A percentile compares a stretch with the other conserved stretches of the same genome.
Conservation (phyloP, 2,113 vertebrate species). For the Nipponia nippon region DNA sequence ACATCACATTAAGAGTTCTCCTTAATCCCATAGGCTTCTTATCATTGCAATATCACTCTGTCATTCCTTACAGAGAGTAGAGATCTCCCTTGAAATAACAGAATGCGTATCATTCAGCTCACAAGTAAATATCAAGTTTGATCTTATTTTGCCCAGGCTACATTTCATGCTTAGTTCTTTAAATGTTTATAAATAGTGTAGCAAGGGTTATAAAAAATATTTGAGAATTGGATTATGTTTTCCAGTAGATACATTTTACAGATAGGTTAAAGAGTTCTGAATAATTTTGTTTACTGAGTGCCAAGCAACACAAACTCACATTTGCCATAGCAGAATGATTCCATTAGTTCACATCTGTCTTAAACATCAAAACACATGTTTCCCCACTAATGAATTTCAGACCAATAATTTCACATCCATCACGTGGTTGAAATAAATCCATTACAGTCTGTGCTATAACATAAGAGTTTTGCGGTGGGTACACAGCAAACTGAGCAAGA, state of each 20-base stretch:
- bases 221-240: neutral
- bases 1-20: neutral
- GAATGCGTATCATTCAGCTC: neutral
- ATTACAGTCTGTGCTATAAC: neutral
- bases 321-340: neutral
- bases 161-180: neutral
- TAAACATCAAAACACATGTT: neutral
- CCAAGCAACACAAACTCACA: neutral
- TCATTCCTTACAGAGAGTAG: neutral
- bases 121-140: neutral
- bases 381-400: slow-evolving; percentile 55
- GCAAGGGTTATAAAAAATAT: neutral
- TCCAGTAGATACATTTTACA: neutral
- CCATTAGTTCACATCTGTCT: slow-evolving; percentile 49
- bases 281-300: neutral
- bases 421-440: slow-evolving; percentile 38
- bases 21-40: neutral
- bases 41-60: neutral
- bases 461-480: neutral
- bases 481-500: neutral
- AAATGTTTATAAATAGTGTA: neutral
- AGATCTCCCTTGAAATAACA: neutral
- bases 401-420: slow-evolving; percentile 44
- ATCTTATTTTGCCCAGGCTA: neutral
- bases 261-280: neutral